Base-by-base conservation (phyloP, 2,797 vertebrate species). In the Argyrosomus regius region DNA sequence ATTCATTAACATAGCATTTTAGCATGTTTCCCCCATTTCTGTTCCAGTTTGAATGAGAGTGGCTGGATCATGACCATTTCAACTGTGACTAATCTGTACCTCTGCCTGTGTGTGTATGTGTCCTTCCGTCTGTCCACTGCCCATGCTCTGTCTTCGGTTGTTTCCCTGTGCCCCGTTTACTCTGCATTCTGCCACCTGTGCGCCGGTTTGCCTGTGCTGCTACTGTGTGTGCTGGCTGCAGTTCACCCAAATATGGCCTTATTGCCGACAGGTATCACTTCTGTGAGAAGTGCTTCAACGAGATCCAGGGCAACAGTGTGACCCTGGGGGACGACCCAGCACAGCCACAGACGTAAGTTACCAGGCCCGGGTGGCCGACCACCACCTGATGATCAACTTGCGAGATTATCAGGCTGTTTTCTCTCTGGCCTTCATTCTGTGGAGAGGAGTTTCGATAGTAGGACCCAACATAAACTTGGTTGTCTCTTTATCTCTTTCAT, bases 271-370 rank as follows among this genome's bases (percentile, higher is more conserved):
- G 98, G 98, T 99, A 99, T 97, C 98, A 99, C 95, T 99, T 98
- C 96, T 99, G 98, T 93, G 98, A 99, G 94, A 99, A 99, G 96
- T 99, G 98, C 96, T 99, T 99, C 96, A 99, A 98, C 83, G 98
- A 99, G 96, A 99, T 99, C 96, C 98, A 99, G 96, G 98, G 98
- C 89, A 98, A 99, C 95, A 99, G 97, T 93, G 97, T 99, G 92
- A 99, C 97, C 90, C 96, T 99, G 92, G 98, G 98, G 86, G 98
- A 99, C 54, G 98, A 99, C 95, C 98, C 98, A 81, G 96, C 98
- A 81, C 98, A 99, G 94, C 95, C 97, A 22, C 98, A 99, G 92
- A 99, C 98, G 98, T 99, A 96, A 99, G 98, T 97, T 60, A 83
- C 68, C 80, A 16, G 49, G 66, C 71, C 58, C 3, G 18, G 45